phyloP scores from a whole-genome alignment of 2,888 invertebrate species.

The Drosophila hawaiiensis region DNA sequence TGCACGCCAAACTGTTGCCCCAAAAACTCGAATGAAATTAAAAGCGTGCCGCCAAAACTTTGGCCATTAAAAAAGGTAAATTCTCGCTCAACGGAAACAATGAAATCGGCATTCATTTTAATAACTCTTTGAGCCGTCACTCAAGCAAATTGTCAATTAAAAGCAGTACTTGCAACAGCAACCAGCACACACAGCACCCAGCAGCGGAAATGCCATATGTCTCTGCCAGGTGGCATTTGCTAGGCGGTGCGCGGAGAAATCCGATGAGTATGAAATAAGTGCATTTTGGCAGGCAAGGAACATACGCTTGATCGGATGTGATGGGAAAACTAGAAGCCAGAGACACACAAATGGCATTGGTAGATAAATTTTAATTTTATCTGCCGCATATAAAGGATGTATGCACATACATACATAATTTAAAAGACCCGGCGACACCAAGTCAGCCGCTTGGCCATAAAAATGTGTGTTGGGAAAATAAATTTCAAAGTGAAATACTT shows the following conservation, averaged over 20 bases:
- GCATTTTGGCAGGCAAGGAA: constrained; percentile 27
- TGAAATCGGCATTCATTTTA: constrained; percentile 67
- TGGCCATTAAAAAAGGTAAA: constrained; percentile 34
- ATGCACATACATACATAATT: constrained; percentile 64
- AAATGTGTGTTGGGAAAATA: constrained; percentile 76
- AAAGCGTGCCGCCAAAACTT: constrained; percentile 52
- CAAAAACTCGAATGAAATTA: constrained; percentile 60
- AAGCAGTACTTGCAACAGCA: constrained; percentile 20
- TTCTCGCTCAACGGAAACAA: constrained; percentile 46
- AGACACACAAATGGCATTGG: constrained; percentile 38
- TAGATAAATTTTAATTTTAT: constrained; percentile 74
- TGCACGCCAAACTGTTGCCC: constrained; percentile 66
- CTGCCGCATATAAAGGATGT: constrained; percentile 43
- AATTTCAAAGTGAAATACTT: constrained; percentile 80
- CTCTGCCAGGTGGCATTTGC: constrained; percentile 27
- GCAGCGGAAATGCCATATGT: constrained; percentile 22
- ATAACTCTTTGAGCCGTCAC: constrained; percentile 64
- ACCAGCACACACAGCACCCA: not conserved
- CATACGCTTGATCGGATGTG: constrained; percentile 39
- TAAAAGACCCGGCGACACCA: constrained; percentile 48
- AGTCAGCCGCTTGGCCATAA: constrained; percentile 69
- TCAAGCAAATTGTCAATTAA: constrained; percentile 67
- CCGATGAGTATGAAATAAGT: constrained; percentile 12
- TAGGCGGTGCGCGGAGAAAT: constrained; percentile 13
- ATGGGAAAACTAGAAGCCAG: constrained; percentile 55